Evolutionary conservation across 2,113 vertebrate genomes (phyloP).

Genomic region (Tetraodon nigroviridis): DNA sequence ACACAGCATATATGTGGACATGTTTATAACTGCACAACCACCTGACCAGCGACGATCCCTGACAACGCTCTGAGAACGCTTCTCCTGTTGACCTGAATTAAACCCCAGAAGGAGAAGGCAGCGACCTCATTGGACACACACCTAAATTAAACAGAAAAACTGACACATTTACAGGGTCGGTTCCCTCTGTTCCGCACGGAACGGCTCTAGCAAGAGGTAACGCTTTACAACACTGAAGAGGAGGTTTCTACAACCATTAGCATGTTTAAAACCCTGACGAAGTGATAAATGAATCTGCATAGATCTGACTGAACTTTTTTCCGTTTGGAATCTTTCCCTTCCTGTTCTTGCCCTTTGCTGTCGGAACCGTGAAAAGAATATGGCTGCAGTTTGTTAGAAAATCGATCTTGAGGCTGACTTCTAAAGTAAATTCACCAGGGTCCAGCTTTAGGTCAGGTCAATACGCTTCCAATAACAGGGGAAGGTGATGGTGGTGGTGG

Average conservation of each 20-base stretch:
- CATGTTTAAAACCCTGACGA: slow-evolving; percentile 46
- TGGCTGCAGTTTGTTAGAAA: too few relatives aligned
- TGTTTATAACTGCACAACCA: slow-evolving; percentile 41
- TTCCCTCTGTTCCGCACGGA: background rate
- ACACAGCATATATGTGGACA: slow-evolving; percentile 59
- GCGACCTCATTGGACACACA: slow-evolving; percentile 42
- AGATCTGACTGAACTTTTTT: slow-evolving; percentile 26
- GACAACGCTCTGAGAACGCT: slow-evolving; percentile 52
- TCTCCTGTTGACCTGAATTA: slow-evolving; percentile 64
- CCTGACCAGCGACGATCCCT: slow-evolving; percentile 58
- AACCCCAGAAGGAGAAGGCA: slow-evolving; percentile 40
- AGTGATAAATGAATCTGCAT: slow-evolving; percentile 38
- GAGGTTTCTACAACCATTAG: background rate
- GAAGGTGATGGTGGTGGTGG: too few relatives aligned
- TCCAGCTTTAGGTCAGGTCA: too few relatives aligned
- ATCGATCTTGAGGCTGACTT: too few relatives aligned
- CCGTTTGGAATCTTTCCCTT: background rate
- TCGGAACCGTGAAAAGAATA: background rate
- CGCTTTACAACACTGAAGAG: too few relatives aligned
- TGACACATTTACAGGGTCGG: slow-evolving; percentile 8
- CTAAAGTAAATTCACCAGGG: too few relatives aligned
- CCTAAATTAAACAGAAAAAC: background rate
- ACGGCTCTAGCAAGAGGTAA: too few relatives aligned
- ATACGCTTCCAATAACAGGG: too few relatives aligned
- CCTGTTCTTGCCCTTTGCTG: slow-evolving; percentile 11